A percentile compares a stretch with the other conserved stretches of the same genome.
Evolutionary conservation across 2,888 invertebrate genomes (phyloP).

Genomic region (Chymomyza fuscimana): DNA sequence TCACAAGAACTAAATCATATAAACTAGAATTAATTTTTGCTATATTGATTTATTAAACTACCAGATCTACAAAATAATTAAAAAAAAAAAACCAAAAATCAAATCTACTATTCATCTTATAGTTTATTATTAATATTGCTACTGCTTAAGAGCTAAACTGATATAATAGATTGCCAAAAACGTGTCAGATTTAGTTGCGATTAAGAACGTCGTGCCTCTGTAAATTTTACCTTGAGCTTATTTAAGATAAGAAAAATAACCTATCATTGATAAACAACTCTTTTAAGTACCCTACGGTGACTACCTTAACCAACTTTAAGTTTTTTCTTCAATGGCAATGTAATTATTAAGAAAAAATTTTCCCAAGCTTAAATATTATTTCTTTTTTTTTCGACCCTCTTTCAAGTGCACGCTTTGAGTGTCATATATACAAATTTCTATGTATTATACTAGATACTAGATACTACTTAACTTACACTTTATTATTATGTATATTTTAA

Average conservation of each 20-base stretch:
- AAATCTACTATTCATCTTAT: background rate
- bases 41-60: too few species aligned
- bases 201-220: background rate
- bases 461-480: conserved; percentile 57
- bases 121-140: background rate
- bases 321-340: background rate
- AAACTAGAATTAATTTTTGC: too few species aligned
- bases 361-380: background rate
- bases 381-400: conserved; percentile 1
- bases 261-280: background rate
- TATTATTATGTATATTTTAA: conserved; percentile 67
- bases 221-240: background rate
- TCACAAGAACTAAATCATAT: too few species aligned
- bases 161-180: background rate
- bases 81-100: background rate
- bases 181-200: background rate
- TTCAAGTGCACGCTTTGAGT: background rate
- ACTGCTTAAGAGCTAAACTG: background rate
- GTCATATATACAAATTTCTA: background rate
- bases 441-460: conserved; percentile 13
- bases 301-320: background rate
- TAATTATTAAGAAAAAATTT: background rate
- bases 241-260: background rate
- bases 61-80: background rate
- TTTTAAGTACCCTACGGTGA: background rate